phyloP scores from a whole-genome alignment of 2,888 invertebrate genomes.

The Monopis laevigella region DNA sequence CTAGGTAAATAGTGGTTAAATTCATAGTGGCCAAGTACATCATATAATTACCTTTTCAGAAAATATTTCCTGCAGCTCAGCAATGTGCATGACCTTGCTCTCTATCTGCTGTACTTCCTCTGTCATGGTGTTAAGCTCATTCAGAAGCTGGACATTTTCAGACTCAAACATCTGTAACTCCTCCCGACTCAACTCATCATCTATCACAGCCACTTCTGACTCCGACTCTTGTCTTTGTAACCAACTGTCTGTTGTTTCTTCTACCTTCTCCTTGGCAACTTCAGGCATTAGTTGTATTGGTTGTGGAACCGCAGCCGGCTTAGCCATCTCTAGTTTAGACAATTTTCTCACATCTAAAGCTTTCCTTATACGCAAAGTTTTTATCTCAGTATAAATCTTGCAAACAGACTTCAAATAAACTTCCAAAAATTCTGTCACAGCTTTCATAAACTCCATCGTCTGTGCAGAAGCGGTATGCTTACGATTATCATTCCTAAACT shows the following conservation, averaged over 20 bases:
- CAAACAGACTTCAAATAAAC: constrained; percentile 86
- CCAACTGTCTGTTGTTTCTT: constrained; percentile 8
- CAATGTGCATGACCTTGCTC: constrained; percentile 94
- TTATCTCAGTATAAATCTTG: constrained; percentile 88
- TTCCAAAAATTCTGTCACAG: constrained; percentile 78
- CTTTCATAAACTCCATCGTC: constrained; percentile 78
- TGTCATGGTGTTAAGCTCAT: constrained; percentile 86
- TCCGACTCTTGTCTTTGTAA: constrained; percentile 29
- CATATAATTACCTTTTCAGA: constrained; percentile 96
- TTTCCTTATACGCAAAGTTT: constrained; percentile 86
- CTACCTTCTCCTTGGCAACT: constrained; percentile 25
- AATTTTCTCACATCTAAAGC: constrained; percentile 85
- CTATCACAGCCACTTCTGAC: constrained; percentile 51
- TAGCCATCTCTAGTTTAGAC: constrained; percentile 70
- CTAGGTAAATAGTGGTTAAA: no score
- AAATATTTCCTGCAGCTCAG: constrained; percentile 94
- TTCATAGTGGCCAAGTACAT: no score
- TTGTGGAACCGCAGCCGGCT: neutral
- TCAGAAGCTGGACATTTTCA: constrained; percentile 88
- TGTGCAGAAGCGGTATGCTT: constrained; percentile 67
- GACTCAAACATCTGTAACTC: constrained; percentile 93
- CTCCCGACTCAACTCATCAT: constrained; percentile 78
- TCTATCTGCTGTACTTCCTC: constrained; percentile 93
- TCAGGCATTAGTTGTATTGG: no score
- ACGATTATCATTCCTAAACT: constrained; percentile 75